Base-by-base conservation (phyloP, 2,113 vertebrate species). In the Seriola quinqueradiata region DNA sequence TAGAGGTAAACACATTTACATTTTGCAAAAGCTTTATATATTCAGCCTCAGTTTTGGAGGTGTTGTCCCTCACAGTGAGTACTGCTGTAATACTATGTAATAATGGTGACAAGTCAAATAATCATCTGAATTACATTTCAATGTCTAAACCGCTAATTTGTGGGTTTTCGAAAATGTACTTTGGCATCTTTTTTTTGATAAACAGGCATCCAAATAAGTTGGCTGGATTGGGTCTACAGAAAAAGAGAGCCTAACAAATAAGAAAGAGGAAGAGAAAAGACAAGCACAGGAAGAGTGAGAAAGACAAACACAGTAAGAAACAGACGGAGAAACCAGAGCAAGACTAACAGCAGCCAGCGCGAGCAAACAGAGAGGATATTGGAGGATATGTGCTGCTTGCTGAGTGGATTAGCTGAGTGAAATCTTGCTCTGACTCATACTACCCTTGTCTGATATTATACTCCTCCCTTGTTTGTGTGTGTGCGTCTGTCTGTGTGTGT, bases 371-470 rank as follows among this genome's bases (percentile, higher is more conserved):
- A 69, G 79, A 78, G 66, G 82, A 86, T 66, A 81, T 3, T 46
- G 77, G 58, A 79, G 83, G 87, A 85, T 75, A 66, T 67, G 44
- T 66, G 78, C 64, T 72, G 85, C 83, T 77, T 73, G n/a, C 71
- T 68, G 80, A 81, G 63, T 71, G 75, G 87, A 90, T 92, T 87
- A 84, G 44, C 72, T 8, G 42, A 83, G 65, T 61, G 38, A 88
- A 87, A 83, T 84, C 65, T 78, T 59, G 25, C 73, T 75, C 66
- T 70, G 89, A 90, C 78, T 87, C 87, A 91, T 68, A 36, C 63
- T 13, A 21, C 78, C 70, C 64, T 81, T 52, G 52, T 66, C 75
- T 87, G 77, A 77, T 75, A 77, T 77, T 83, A 84, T 63, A 70
- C 58, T 48, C 54, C 83, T 73, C 58, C 42, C 52, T 70, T 7